These are phyloP conservation scores for Thalpophila matura DNA, from an alignment of 2,888 invertebrate genomes.

Conservation along the genomic window DNA sequence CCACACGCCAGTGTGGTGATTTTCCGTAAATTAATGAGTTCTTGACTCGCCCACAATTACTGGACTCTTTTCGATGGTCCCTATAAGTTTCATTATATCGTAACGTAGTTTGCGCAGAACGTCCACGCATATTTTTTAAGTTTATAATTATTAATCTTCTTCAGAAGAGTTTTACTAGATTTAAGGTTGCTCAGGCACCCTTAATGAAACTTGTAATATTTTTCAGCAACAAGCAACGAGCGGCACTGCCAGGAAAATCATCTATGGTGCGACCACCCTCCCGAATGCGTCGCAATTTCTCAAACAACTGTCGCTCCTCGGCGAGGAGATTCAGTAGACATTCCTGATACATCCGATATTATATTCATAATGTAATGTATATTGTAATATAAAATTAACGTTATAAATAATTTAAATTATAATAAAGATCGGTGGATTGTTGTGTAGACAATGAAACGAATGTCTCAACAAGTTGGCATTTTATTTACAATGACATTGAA, in stretches of 20 bases:
- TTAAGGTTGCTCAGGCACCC: not conserved
- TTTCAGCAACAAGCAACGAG: constrained; percentile 92
- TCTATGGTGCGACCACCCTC: constrained; percentile 98
- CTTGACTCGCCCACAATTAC: no score
- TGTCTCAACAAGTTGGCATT: constrained; percentile 90
- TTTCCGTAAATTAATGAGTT: no score
- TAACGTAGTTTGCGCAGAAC: no score
- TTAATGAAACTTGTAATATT: no score
- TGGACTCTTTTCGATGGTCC: no score
- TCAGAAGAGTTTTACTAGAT: no score
- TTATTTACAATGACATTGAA: constrained; percentile 91
- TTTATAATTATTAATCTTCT: no score
- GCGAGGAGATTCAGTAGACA: constrained; percentile 93
- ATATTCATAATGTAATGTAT: constrained; percentile 59
- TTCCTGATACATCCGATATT: constrained; percentile 66
- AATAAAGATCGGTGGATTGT: constrained; percentile 64
- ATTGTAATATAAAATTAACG: constrained; percentile 63
- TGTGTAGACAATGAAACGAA: constrained; percentile 77
- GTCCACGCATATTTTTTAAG: no score
- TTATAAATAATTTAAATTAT: constrained; percentile 67
- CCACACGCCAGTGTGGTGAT: no score
- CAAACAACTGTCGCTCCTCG: constrained; percentile 96
- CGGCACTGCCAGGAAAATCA: constrained; percentile 94
- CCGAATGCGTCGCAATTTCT: constrained; percentile 98
- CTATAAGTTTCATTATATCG: no score